Conservation (phyloP, 2,797 vertebrate genomes). For the Syndactyla subalaris region DNA sequence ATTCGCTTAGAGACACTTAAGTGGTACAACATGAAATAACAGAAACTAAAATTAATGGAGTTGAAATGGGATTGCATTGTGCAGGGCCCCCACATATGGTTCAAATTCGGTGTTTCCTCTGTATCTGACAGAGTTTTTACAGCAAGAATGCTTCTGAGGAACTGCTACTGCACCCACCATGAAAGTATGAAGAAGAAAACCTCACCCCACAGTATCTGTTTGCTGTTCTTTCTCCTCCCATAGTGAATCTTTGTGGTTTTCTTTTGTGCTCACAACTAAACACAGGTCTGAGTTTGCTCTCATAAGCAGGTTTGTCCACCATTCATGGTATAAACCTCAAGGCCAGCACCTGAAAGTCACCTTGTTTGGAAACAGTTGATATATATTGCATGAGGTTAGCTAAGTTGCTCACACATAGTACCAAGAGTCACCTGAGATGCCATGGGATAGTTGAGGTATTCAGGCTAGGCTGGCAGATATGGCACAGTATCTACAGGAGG, state of each 20-base stretch:
- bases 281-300: neutral
- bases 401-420: neutral
- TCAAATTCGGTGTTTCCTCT: constrained; percentile 25
- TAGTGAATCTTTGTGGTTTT: neutral
- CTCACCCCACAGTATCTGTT: neutral
- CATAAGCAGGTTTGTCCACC: neutral
- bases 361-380: neutral
- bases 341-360: neutral
- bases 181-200: neutral
- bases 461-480: neutral
- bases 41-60: constrained; percentile 43
- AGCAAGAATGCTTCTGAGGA: constrained; percentile 31
- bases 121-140: neutral
- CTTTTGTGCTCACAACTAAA: neutral
- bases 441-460: neutral
- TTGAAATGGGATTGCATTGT: constrained; percentile 7
- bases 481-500: neutral
- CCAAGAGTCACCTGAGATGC: neutral
- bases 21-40: constrained; percentile 43
- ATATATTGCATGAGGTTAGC: neutral
- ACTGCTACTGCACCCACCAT: neutral
- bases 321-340: neutral
- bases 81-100: constrained; percentile 26
- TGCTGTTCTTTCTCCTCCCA: neutral
- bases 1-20: constrained; percentile 27